These are phyloP conservation scores for Heliopora coerulea DNA, from an alignment of 92 coral and sea anemone genomes.

Conservation along the genomic window DNA sequence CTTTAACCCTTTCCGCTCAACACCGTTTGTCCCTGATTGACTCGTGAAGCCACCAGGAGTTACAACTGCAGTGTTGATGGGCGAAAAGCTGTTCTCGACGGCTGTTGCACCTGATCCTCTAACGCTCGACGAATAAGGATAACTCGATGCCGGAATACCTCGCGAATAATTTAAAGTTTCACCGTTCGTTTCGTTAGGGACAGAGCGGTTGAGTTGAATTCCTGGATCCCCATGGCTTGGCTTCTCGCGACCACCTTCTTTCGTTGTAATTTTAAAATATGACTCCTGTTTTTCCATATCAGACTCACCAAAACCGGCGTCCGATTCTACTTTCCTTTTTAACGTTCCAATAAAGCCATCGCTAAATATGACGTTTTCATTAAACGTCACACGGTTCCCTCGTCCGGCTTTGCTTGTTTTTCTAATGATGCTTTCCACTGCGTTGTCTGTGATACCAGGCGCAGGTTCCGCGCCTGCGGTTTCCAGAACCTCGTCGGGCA, in stretches of 20 bases:
- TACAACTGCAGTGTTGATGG: neutral
- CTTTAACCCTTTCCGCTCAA: too few relatives aligned
- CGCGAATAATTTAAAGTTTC: neutral
- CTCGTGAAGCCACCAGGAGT: too few relatives aligned
- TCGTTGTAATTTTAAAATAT: slow-evolving; percentile 1
- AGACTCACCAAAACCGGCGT: neutral
- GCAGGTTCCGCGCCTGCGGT: neutral
- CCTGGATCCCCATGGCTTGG: neutral
- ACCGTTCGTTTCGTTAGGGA: neutral
- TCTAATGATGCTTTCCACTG: slow-evolving; percentile 64
- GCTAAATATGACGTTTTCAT: slow-evolving; percentile 90
- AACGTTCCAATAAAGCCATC: slow-evolving; percentile 90
- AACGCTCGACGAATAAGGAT: neutral
- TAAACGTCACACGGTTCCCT: slow-evolving; percentile 80
- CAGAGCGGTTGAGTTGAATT: neutral
- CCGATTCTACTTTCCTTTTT: neutral
- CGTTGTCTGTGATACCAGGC: slow-evolving; percentile 30
- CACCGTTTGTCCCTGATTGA: too few relatives aligned
- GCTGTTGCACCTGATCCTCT: neutral
- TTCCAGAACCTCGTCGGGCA: slow-evolving; percentile 46
- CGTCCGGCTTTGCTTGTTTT: slow-evolving; percentile 56
- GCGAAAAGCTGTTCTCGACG: neutral
- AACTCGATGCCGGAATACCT: neutral
- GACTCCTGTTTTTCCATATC: slow-evolving; percentile 32
- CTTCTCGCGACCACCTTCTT: neutral